Percentiles rank a stretch among this genome's conserved stretches.
These are phyloP conservation scores for Hydrochoerus hydrochaeris DNA, from an alignment of 2,113 vertebrate genomes.

Conservation along the genomic window DNA sequence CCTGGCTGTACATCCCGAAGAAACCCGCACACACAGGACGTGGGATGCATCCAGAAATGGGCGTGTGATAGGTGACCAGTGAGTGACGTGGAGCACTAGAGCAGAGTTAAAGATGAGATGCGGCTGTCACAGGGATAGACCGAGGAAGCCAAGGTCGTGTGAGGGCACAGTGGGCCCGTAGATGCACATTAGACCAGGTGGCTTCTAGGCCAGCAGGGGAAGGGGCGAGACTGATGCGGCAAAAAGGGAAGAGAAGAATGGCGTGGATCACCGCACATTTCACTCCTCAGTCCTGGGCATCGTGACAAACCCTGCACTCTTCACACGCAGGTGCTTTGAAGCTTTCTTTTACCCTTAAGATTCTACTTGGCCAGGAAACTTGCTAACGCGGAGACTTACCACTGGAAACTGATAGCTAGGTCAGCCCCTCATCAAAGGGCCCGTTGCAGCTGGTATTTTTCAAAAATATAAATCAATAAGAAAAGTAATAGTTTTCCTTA, in stretches of 20 bases:
- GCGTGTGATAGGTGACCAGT: not conserved
- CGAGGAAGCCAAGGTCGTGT: not conserved
- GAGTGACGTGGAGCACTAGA: too few species aligned
- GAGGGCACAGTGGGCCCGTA: rapidly evolving
- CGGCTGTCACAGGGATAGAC: rapidly evolving
- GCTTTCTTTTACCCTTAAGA: not conserved
- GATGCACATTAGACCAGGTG: not conserved
- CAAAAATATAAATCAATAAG: not conserved
- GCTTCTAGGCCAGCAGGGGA: not conserved
- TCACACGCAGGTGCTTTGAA: rapidly evolving
- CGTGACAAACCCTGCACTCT: rapidly evolving
- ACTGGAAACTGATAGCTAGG: not conserved
- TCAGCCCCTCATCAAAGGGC: rapidly evolving
- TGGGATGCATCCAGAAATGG: rapidly evolving
- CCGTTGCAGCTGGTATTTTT: not conserved
- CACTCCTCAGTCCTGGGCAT: rapidly evolving
- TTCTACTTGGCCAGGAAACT: not conserved
- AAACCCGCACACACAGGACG: rapidly evolving
- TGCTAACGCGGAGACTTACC: not conserved
- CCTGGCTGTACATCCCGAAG: rapidly evolving
- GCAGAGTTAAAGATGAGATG: rapidly evolving
- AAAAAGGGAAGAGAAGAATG: too few species aligned
- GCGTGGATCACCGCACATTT: rapidly evolving
- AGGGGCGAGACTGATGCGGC: rapidly evolving
- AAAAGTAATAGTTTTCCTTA: not conserved